These are phyloP conservation scores for Erebia palarica DNA, from an alignment of 2,888 invertebrate species.

Conservation along the genomic window DNA sequence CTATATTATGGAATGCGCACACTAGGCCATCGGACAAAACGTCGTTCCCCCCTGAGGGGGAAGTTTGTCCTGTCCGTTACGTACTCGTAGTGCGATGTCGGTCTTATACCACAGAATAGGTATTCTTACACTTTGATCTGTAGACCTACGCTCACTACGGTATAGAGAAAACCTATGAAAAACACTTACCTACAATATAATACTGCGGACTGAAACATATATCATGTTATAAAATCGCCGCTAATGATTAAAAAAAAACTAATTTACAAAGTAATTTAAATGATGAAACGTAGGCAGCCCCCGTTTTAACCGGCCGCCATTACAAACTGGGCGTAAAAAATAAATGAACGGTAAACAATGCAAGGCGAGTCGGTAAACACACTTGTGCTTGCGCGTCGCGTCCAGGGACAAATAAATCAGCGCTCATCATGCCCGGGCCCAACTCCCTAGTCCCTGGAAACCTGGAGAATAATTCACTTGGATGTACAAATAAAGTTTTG, in stretches of 20 bases:
- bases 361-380: constrained; percentile 57
- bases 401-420: constrained; percentile 65
- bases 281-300: constrained; percentile 3
- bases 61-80: too few relatives aligned
- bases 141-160: too few relatives aligned
- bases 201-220: too few relatives aligned
- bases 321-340: constrained; percentile 51
- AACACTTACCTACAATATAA: too few relatives aligned
- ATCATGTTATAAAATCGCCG: background rate
- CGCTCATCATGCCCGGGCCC: constrained; percentile 53
- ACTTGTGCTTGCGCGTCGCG: constrained; percentile 45
- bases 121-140: too few relatives aligned
- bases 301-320: constrained; percentile 17
- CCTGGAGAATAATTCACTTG: constrained; percentile 34
- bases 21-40: too few relatives aligned
- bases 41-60: too few relatives aligned
- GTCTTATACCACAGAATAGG: too few relatives aligned
- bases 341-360: constrained; percentile 61
- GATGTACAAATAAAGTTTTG: constrained; percentile 15
- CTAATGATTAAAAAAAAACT: background rate
- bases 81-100: too few relatives aligned
- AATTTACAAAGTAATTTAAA: constrained; percentile 6
- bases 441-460: constrained; percentile 54
- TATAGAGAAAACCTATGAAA: too few relatives aligned
- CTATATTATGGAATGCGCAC: too few relatives aligned